Base-by-base conservation (phyloP, 2,113 vertebrate species). In the Platycercus adscitus region DNA sequence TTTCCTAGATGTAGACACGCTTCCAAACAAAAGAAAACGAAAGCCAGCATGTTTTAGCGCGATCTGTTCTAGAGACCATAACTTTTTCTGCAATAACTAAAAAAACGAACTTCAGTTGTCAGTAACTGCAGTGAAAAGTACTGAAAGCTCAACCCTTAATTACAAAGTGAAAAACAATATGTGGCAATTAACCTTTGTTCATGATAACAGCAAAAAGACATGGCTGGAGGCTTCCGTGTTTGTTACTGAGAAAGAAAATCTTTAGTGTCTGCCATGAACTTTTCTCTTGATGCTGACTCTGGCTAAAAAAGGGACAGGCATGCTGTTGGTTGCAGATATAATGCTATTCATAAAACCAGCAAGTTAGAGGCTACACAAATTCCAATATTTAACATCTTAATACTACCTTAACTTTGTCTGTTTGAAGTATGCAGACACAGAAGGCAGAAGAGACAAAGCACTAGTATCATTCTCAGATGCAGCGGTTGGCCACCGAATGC, bases 1-100 rank as follows among this genome's bases (percentile, higher is more conserved):
- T 39, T 10, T 33, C 33, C 63, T 4, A n/a, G 20, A 3, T 1
- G 0, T 5, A 35, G 23, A 18, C 9, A 1, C 4, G 4, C n/a
- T 37, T 23, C 75, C 46, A 70, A 41, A 17, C 3, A 4, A 26
- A 58, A 56, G 31, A 56, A 33, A 13, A 55, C 15, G 41, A 24
- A 25, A 47, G 16, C 7, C 8, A 11, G 8, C 16, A 17, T 0
- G 4, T 25, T 44, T 21, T 10, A n/a, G 52, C 0, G 11, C 25
- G 65, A 12, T n/a, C 47, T 37, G n/a, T 11, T 63, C 66, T 21
- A 23, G 13, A 56, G 33, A 0, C 23, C 15, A 1, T 46, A 37
- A 26, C 18, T 37, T 63, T 66, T 56, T 17, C 86, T 8, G 29
- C 68, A 9, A n/a, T 1, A 50, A 79, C 69, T 47, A 20, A 44